Base-by-base conservation (phyloP, 2,797 vertebrate species). In the Lutjanus campechanus region DNA sequence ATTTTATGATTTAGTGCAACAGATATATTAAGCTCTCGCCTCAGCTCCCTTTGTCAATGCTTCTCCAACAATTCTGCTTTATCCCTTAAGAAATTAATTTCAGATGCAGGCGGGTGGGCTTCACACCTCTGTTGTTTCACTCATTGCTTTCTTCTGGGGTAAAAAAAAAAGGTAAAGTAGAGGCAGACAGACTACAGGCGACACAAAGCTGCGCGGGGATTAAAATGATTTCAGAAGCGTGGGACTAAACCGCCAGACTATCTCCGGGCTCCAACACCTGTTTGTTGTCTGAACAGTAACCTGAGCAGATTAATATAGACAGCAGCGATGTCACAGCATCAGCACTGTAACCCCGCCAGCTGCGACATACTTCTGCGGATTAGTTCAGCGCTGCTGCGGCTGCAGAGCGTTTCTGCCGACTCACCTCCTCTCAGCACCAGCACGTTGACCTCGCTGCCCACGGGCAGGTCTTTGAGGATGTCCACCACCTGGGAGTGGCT, bases 401-500 rank as follows among this genome's bases (percentile, higher is more conserved):
- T 22, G 53, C 41, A 20, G 50, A 5, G 56, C 4, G 41, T 50
- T 0, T 25, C 8, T 56, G 54, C 15, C 3, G 0, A 79, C 93
- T 92, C 87, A 99, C 98, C 98, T 97, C 98, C 98, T 93, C 98
- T 90, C 5, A 98, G 94, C 89, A 99, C 96, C 66, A 99, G 96
- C 81, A 99, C 91, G 0, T 95, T 97, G 88, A 99, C 97, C 89
- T 98, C 98, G 5, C 97, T 96, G 88, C 98, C 98, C 43, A 97
- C 93, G 0, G 97, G 96, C 84, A 98, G 97, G 88, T 99, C 98
- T 91, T 99, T 99, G 70, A 99, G 97, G 78, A 99, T 97, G 94
- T 99, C 98, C 85, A 99, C 98, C 91, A 99, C 98, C 88, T 99
- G 98, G 41, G 97, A 93, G 77, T 99, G 98, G 49, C 96, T 97